Base-by-base conservation (phyloP, 2,797 vertebrate species). In the Perodicticus potto region DNA sequence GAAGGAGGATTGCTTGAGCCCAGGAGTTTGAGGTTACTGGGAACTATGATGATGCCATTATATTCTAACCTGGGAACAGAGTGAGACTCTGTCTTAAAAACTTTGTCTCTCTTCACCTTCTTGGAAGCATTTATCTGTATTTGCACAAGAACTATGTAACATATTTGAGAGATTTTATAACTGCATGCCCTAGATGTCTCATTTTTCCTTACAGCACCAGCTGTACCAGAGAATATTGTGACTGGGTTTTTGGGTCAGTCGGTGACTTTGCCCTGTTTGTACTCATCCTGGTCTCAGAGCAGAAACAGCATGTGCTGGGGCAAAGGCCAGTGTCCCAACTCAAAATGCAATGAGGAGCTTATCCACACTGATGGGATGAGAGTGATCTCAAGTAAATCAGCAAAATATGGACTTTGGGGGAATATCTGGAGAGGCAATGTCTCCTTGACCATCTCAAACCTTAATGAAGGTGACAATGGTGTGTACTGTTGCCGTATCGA, bases 251-350 rank as follows among this genome's bases (percentile, higher is more conserved):
- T 73, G 45, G 98, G 98, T 2, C 95, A 96, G 2, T 0, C 96
- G 0, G 97, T 98, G 78, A 96, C 10, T 0, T n/a, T 99, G 96
- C 98, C 98, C 37, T 99, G 98, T 76, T 14, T 0, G 13, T 97
- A 99, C 87, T 0, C 0, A 0, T 94, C 95, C 1, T 97, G 96
- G 94, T 3, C 8, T 5, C 2, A 0, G 2, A 0, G 0, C 0
- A 72, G 17, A 2, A 95, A 95, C n/a, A 91, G 96, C n/a, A 97
- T 98, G 97, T 99, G 99, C 97, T 99, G 98, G 99, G 98, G 98
- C 82, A 98, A 53, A 92, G 98, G 98, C 0, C 0, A 4, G 0
- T 99, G 98, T 85, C 97, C 98, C 0, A 93, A 69, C 0, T 98
- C 97, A 0, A 98, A 96, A 89, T 99, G 99, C 96, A 94, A 0